A percentile compares a stretch with the other conserved stretches of the same genome.
These are phyloP conservation scores for Ceyx erithaca DNA, from an alignment of 2,797 vertebrate genomes.

Conservation along the genomic window DNA sequence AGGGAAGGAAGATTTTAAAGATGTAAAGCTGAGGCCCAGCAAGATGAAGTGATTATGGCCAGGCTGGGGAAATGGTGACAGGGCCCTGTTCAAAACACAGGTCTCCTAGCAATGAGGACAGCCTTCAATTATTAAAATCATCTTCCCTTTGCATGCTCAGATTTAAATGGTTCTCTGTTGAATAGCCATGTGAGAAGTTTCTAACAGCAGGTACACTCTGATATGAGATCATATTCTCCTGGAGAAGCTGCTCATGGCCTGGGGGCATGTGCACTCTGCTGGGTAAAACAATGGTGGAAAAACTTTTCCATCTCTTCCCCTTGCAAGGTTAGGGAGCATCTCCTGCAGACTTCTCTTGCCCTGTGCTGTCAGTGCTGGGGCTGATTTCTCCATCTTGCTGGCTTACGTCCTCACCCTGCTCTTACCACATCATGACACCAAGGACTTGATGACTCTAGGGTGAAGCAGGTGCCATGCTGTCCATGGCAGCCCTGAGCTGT, in stretches of 20 bases:
- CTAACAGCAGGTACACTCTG: background rate
- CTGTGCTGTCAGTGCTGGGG: rapidly evolving
- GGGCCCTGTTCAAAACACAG: rapidly evolving
- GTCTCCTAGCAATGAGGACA: background rate
- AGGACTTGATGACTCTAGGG: background rate
- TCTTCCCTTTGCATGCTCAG: background rate
- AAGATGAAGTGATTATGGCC: background rate
- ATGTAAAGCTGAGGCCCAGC: background rate
- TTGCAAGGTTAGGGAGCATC: background rate
- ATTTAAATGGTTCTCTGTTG: background rate
- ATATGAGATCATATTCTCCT: no score
- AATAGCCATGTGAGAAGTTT: background rate
- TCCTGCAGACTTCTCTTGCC: background rate
- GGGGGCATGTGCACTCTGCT: no score
- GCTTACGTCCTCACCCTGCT: background rate
- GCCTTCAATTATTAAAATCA: background rate
- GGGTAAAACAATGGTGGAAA: background rate
- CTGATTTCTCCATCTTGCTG: background rate
- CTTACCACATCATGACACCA: background rate
- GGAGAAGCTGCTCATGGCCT: no score
- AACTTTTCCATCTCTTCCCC: background rate
- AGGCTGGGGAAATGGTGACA: background rate
- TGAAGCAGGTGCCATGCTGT: background rate
- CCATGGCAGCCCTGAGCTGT: background rate
- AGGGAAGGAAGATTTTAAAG: constrained; percentile 4